These are phyloP conservation scores for Sebastes diaconus DNA, from an alignment of 2,797 vertebrate species.

Conservation along the genomic window DNA sequence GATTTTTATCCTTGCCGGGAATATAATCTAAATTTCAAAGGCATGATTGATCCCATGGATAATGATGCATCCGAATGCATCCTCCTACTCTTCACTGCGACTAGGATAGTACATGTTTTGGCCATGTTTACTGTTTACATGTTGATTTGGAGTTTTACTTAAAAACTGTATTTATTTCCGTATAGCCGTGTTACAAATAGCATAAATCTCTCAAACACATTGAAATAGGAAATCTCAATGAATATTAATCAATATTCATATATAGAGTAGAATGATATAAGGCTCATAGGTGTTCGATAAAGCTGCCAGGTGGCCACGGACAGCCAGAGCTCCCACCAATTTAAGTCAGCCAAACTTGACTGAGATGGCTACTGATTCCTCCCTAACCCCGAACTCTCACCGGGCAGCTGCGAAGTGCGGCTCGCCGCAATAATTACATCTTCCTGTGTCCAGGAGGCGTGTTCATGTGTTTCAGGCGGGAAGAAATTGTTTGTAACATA, in stretches of 20 bases:
- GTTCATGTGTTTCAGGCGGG: too few relatives aligned
- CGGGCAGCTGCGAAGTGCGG: too few relatives aligned
- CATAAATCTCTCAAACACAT: not conserved
- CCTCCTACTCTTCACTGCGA: too few relatives aligned
- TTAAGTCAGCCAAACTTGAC: too few relatives aligned
- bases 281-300: too few relatives aligned
- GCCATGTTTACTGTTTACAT: not conserved
- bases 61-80: not conserved
- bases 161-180: not conserved
- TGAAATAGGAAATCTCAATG: not conserved
- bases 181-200: not conserved
- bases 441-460: too few relatives aligned
- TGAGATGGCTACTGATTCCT: too few relatives aligned
- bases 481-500: too few relatives aligned
- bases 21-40: not conserved
- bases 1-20: not conserved
- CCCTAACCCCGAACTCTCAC: too few relatives aligned
- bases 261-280: not conserved
- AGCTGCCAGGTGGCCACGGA: too few relatives aligned
- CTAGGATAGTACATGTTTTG: not conserved
- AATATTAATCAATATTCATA: not conserved
- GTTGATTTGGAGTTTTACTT: not conserved
- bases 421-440: too few relatives aligned
- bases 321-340: too few relatives aligned
- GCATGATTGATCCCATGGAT: not conserved